Percentiles rank a stretch among this genome's conserved stretches.
Conservation (phyloP, 2,113 vertebrate genomes). For the Steatornis caripensis region DNA sequence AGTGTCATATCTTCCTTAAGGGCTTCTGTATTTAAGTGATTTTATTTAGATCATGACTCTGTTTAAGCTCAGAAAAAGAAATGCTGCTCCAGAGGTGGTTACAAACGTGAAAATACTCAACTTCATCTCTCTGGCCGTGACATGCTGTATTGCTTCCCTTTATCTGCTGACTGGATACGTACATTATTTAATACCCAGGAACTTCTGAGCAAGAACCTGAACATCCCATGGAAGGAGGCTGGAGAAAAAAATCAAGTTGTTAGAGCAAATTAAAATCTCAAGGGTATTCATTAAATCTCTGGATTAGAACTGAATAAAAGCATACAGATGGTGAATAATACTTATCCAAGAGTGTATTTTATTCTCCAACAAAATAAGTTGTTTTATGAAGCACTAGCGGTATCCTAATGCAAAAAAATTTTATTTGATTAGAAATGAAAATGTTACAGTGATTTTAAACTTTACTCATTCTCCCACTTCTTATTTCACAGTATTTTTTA, state of each 20-base stretch:
- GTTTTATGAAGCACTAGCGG: neutral
- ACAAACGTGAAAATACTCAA: neutral
- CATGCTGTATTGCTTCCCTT: neutral
- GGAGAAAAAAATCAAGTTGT: neutral
- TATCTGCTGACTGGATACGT: neutral
- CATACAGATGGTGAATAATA: neutral
- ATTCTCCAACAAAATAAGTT: neutral
- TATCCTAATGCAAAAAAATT: neutral
- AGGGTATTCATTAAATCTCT: neutral
- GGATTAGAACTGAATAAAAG: neutral
- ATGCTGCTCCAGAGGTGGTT: neutral
- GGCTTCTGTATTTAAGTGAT: neutral
- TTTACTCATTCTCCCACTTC: neutral
- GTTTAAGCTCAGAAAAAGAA: neutral
- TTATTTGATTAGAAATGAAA: neutral
- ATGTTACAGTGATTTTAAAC: neutral
- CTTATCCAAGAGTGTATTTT: neutral
- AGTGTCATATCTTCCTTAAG: neutral
- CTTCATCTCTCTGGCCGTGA: neutral
- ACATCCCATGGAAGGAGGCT: neutral
- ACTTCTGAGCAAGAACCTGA: neutral
- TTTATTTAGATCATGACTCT: neutral
- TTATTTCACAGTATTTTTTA: neutral
- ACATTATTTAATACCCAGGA: neutral
- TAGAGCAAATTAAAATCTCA: neutral